These are phyloP conservation scores for Drosophila murphyi DNA, from an alignment of 1,140 invertebrate species.

Conservation along the genomic window DNA sequence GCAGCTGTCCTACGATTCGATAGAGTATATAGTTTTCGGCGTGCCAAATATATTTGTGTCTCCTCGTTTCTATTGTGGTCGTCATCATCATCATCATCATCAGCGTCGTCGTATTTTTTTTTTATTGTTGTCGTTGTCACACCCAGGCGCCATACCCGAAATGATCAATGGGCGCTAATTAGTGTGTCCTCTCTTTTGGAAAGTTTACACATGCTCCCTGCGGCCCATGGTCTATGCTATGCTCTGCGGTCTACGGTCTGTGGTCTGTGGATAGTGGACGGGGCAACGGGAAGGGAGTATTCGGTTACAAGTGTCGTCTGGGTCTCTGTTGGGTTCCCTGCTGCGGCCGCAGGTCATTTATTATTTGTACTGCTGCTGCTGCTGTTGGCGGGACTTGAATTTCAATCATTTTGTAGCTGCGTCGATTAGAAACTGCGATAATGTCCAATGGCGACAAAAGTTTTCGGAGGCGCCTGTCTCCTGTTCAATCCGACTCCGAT, in stretches of 20 bases:
- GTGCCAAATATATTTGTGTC: neutral
- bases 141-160: constrained; percentile 63
- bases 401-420: constrained; percentile 74
- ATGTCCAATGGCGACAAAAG: constrained; percentile 77
- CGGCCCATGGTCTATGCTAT: constrained; percentile 1
- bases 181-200: constrained; percentile 75
- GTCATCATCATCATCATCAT: constrained; percentile 22
- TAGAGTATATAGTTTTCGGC: constrained; percentile 9
- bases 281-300: constrained; percentile 28
- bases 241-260: constrained; percentile 16
- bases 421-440: constrained; percentile 81
- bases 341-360: constrained; percentile 70
- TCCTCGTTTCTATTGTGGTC: constrained; percentile 1
- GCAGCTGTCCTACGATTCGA: neutral
- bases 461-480: constrained; percentile 53
- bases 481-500: neutral
- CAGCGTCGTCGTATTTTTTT: neutral
- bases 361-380: constrained; percentile 54
- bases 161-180: constrained; percentile 81
- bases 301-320: constrained; percentile 73
- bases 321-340: constrained; percentile 54
- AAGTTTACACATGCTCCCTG: constrained; percentile 73
- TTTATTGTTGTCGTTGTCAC: constrained; percentile 44
- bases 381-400: constrained; percentile 60
- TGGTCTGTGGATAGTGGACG: constrained; percentile 1